These are phyloP conservation scores for Cheiracanthium punctorium DNA, from an alignment of 2,888 invertebrate genomes.

Conservation along the genomic window DNA sequence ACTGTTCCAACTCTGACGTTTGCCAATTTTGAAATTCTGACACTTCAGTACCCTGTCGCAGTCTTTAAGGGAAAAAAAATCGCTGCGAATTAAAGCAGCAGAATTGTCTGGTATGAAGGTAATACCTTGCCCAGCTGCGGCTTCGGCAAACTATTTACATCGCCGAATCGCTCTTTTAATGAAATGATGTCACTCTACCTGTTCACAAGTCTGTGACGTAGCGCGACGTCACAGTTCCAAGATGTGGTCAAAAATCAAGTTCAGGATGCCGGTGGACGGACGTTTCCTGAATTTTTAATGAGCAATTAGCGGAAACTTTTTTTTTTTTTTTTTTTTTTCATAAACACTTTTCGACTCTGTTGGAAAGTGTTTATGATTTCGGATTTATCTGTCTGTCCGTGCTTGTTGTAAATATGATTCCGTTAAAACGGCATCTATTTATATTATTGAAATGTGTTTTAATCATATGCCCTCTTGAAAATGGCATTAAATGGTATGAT, in stretches of 20 bases:
- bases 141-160: conserved; percentile 8
- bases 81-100: not conserved
- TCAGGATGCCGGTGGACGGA: not conserved
- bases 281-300: conserved; percentile 10
- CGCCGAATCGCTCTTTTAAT: not conserved
- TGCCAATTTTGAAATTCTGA: too few species aligned
- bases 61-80: too few species aligned
- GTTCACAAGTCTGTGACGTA: conserved; percentile 7
- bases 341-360: not conserved
- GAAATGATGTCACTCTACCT: conserved; percentile 17
- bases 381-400: too few species aligned
- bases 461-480: too few species aligned
- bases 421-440: too few species aligned
- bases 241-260: not conserved
- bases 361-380: too few species aligned
- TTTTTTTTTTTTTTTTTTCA: not conserved
- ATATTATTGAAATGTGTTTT: too few species aligned
- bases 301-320: not conserved
- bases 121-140: conserved; percentile 1
- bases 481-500: too few species aligned
- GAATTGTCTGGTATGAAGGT: not conserved
- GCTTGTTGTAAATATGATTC: too few species aligned
- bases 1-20: too few species aligned
- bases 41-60: too few species aligned
- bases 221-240: not conserved